Evolutionary conservation across 2,888 invertebrate genomes (phyloP), one percentile per base, ranked within the genome.

Genomic region (Sinotaia quadrata): DNA sequence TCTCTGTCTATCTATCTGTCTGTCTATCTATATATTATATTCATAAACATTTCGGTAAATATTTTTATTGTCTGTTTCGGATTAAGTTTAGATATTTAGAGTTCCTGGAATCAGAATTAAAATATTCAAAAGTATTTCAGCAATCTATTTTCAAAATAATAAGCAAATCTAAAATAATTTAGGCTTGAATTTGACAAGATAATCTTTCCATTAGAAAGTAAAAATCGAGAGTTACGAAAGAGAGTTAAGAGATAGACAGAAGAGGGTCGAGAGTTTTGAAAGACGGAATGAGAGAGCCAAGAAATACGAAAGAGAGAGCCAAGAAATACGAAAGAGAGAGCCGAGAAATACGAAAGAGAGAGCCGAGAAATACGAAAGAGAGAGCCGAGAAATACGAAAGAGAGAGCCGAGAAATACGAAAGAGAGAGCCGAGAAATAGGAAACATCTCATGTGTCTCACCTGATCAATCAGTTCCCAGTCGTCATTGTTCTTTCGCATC

Each of bases 391-490:
- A 21, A 52, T n/a, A 31, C 27, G 31, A 31, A 52, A 52, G 52
- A 27, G 31, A 31, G 29, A 52, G 52, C 8, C 27, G 52, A 27
- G 15, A 31, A 27, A 52, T 27, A 27, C 27, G 52, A 27, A 52
- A 24, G n/a, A 52, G 52, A 27, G 31, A 31, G 18, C 27, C 29
- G 18, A 52, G 52, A 27, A 52, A 31, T 15, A 52, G 52, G 31
- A 52, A 31, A 52, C 24, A 15, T 5, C 36, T 27, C 7, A 7
- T 24, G 29, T 4, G 4, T 4, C 63, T 52, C n/a, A 63, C 63
- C 63, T 63, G 63, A 3, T 27, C 54, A 37, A 63, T 63, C 15
- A 63, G 31, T 54, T 52, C 33, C 63, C 63, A 63, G 24, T 31
- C 63, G 21, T 63, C 21, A 24, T 63, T 49, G 18, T 49, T 36